phyloP scores from a whole-genome alignment of 1,140 invertebrate genomes.

The Hyphantria cunea region DNA sequence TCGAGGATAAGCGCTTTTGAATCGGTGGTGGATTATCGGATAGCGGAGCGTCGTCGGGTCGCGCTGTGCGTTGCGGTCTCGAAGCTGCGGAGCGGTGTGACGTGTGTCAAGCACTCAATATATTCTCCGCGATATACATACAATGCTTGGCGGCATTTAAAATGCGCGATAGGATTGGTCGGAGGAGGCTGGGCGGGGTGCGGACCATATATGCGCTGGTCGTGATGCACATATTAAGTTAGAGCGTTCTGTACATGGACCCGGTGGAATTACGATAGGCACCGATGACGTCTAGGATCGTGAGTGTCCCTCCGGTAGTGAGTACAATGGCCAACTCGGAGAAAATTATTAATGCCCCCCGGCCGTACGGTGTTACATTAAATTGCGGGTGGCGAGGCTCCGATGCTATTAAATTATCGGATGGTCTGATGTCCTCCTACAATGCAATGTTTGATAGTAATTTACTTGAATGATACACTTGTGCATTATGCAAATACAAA shows the following conservation, averaged over 20 bases:
- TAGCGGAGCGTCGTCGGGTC: constrained; percentile 43
- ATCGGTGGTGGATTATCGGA: constrained; percentile 59
- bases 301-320: constrained; percentile 59
- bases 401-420: constrained; percentile 51
- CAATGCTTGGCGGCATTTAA: constrained; percentile 69
- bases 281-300: constrained; percentile 66
- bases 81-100: constrained; percentile 13
- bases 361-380: constrained; percentile 53
- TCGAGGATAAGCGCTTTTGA: constrained; percentile 67
- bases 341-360: constrained; percentile 59
- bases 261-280: constrained; percentile 66
- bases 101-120: constrained; percentile 65
- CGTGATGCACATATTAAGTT: constrained; percentile 81
- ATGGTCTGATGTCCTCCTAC: constrained; percentile 37
- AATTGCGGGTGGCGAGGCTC: constrained; percentile 55
- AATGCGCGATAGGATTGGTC: constrained; percentile 75
- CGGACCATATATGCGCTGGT: constrained; percentile 67
- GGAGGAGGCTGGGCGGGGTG: constrained; percentile 56
- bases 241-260: constrained; percentile 67
- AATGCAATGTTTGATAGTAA: constrained; percentile 31
- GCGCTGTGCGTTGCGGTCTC: constrained; percentile 43
- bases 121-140: constrained; percentile 78
- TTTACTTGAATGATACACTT: constrained; percentile 19
- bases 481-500: constrained; percentile 16
- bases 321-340: constrained; percentile 54